phyloP scores from a whole-genome alignment of 2,888 invertebrate genomes.

The Metalampra italica region DNA sequence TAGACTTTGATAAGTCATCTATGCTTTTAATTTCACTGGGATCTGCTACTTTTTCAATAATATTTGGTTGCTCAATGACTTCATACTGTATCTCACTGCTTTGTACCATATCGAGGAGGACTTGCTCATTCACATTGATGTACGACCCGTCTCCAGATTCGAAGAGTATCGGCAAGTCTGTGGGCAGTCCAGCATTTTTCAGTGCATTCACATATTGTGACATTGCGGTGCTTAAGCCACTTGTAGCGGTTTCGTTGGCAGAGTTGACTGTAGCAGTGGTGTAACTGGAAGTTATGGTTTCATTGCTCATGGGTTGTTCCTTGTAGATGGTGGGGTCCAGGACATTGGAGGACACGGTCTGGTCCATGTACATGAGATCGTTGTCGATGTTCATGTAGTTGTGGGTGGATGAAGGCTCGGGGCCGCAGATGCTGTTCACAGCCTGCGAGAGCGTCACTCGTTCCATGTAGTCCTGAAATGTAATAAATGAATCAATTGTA shows the following conservation, averaged over 20 bases:
- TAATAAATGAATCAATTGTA: background rate
- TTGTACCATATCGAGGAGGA: conserved; percentile 76
- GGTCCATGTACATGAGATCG: conserved; percentile 68
- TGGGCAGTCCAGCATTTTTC: conserved; percentile 67
- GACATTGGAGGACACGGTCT: conserved; percentile 49
- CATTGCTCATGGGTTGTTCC: conserved; percentile 43
- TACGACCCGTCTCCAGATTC: conserved; percentile 82
- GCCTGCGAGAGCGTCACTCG: conserved; percentile 65
- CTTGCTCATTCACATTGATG: conserved; percentile 81
- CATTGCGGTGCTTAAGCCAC: conserved; percentile 60
- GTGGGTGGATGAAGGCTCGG: conserved; percentile 42
- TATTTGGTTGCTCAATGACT: conserved; percentile 73
- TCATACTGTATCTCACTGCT: conserved; percentile 74
- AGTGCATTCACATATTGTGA: conserved; percentile 72
- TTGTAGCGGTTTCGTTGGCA: conserved; percentile 33
- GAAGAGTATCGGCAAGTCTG: conserved; percentile 78
- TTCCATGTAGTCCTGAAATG: conserved; percentile 67
- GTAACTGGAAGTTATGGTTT: conserved; percentile 53
- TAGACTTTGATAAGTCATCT: conserved; percentile 70
- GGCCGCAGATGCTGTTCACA: conserved; percentile 66
- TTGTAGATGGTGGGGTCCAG: conserved; percentile 54
- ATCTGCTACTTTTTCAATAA: conserved; percentile 70
- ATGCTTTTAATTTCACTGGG: conserved; percentile 74
- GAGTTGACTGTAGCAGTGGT: conserved; percentile 39
- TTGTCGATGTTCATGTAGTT: conserved; percentile 62